Evolutionary conservation across 2,113 vertebrate genomes (phyloP), one percentile per base, ranked within the genome.

Genomic region (Serinus canaria): DNA sequence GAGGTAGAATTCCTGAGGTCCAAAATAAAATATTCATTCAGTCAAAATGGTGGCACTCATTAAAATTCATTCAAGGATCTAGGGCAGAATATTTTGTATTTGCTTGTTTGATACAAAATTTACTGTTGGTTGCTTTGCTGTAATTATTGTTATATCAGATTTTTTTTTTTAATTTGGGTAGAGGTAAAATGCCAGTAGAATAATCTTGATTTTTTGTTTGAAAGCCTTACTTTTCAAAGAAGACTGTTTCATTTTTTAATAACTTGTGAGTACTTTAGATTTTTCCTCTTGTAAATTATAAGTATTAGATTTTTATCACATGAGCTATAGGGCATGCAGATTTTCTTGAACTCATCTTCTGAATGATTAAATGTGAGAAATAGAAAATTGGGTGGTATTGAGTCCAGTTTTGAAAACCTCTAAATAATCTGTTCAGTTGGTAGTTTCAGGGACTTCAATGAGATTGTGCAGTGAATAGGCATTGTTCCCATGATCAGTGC

Each of bases 181-280:
- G 50, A 44, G 19, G 80, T 95, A 83, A 69, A 88, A 77, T 79
- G 47, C 27, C 9, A 15, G 47, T 82, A 60, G 52, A 74, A 22
- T 89, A 31, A 43, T 81, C 60, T 80, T 88, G 43, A 44, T 58
- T 81, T 96, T 81, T 77, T 52, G 47, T 92, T 84, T 50, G 50
- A 73, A 95, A 94, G 22, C 50, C 35, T 84, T 74, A 28, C 44
- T 89, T 87, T 79, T 83, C 75, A 78, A 92, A 83, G 74, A 74
- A 14, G 7, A 18, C 8, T n/a, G 2, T 14, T 46, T 35, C 13
- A 16, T 66, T 53, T 53, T 47, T 76, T 27, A 76, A 69, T 35
- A 53, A 44, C 10, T 9, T 53, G 2, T 13, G 39, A 52, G 13
- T 68, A 46, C 20, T 37, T 90, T 11, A 49, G 4, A 4, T 62